Evolutionary conservation across 2,888 invertebrate genomes (phyloP).

Genomic region (Phalera bucephala): DNA sequence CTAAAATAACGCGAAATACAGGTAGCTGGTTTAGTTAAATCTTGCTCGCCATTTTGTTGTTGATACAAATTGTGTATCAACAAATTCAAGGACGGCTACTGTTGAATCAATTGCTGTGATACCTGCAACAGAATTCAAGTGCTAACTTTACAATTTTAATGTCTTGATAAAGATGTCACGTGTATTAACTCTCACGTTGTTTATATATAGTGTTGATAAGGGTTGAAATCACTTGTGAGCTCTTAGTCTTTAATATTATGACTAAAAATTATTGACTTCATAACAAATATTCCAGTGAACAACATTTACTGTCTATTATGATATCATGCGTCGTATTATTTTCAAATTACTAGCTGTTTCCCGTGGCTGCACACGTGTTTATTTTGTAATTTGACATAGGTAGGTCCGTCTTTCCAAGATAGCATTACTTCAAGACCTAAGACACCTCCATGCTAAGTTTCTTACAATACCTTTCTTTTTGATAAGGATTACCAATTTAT

Average conservation of each 20-base stretch:
- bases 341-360: too few relatives aligned
- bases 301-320: too few relatives aligned
- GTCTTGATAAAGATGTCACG: slow-evolving; percentile 23
- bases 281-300: too few relatives aligned
- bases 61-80: slow-evolving; percentile 9
- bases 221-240: slow-evolving; percentile 10
- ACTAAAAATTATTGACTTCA: too few relatives aligned
- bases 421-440: too few relatives aligned
- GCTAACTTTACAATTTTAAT: slow-evolving; percentile 17
- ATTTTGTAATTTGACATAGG: too few relatives aligned
- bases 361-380: too few relatives aligned
- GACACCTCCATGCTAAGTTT: too few relatives aligned
- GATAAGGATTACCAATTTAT: too few relatives aligned
- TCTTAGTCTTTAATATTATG: slow-evolving; percentile 2
- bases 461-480: too few relatives aligned
- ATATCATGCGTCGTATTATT: too few relatives aligned
- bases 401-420: too few relatives aligned
- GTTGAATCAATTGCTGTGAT: slow-evolving; percentile 14
- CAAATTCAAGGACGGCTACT: slow-evolving; percentile 16
- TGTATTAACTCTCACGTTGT: slow-evolving; percentile 16
- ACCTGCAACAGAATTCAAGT: slow-evolving; percentile 12
- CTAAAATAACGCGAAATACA: slow-evolving; percentile 17
- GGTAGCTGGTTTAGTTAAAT: slow-evolving; percentile 6
- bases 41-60: slow-evolving; percentile 8
- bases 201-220: slow-evolving; percentile 26